Evolutionary conservation across 2,888 invertebrate genomes (phyloP), one percentile per base, ranked within the genome.

Genomic region (Strigamia maritima): DNA sequence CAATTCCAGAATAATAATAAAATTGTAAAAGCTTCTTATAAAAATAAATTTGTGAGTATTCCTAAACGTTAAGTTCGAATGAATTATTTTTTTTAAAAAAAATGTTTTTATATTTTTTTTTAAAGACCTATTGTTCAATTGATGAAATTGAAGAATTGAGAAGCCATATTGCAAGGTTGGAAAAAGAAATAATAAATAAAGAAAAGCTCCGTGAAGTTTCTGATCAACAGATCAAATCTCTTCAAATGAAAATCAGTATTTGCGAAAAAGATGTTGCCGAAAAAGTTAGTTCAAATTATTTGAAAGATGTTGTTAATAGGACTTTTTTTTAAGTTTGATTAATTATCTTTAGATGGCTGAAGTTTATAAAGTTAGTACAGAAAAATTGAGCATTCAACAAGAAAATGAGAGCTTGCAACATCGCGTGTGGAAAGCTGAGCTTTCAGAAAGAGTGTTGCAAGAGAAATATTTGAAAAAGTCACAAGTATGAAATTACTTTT

Each of bases 361-460:
- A 28, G 24, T 70, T 14, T 70, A 14, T n/a, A 70, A 70, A 70
- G 16, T 28, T 3, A 70, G 28, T 70, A 12, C 28, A 7, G 70
- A 70, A 16, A 70, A 70, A 70, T 16, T 28, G 28, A 28, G 28
- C 28, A 28, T 70, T 70, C 28, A 28, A 14, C 70, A 75, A 19
- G 75, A 75, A 40, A 75, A 75, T 19, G 75, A 75, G 38, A 24
- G 14, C 26, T 75, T 40, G 12, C 35, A 40, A 75, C 75, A 75
- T 24, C 26, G 38, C 4, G 35, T 75, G 19, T 75, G 75, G 75
- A 75, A 75, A 75, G 75, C 75, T 14, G 75, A 75, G 19, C 35
- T 75, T 35, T 35, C 75, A 75, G 75, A 75, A 75, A 35, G 75
- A 35, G 75, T 75, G 35, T 35, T 40, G 40, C 75, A 75, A 40